A percentile compares a stretch with the other conserved stretches of the same genome.
phyloP scores from a whole-genome alignment of 2,888 invertebrate species.

The Glyphotaelius pellucidus region DNA sequence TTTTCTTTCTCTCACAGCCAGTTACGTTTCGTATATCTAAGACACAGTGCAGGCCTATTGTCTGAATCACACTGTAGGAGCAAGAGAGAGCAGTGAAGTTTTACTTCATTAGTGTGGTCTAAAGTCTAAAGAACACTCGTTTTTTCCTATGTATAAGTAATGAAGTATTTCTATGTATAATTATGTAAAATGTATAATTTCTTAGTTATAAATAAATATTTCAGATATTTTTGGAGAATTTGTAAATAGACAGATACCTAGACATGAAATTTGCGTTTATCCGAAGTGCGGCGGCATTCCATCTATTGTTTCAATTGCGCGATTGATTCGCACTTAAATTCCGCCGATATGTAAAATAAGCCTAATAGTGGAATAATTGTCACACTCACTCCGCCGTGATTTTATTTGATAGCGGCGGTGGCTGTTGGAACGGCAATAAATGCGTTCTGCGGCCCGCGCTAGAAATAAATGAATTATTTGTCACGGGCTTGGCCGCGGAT shows the following conservation, averaged over 20 bases:
- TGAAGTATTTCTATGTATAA: no score
- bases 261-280: not conserved
- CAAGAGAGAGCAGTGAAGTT: no score
- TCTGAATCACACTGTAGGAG: no score
- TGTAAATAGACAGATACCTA: not conserved
- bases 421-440: slow-evolving; percentile 47
- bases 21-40: no score
- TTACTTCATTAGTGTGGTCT: no score
- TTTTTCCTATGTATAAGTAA: no score
- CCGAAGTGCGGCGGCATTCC: not conserved
- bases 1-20: no score
- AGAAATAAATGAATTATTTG: slow-evolving; percentile 56
- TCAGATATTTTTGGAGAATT: not conserved
- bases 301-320: not conserved
- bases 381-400: slow-evolving; percentile 19
- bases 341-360: slow-evolving; percentile 5
- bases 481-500: slow-evolving; percentile 31
- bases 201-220: not conserved
- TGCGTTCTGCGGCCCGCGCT: slow-evolving; percentile 42
- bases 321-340: not conserved
- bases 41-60: no score
- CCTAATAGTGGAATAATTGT: slow-evolving; percentile 15
- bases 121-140: no score
- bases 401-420: slow-evolving; percentile 15
- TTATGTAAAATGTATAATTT: no score